Evolutionary conservation across 1,140 invertebrate genomes (phyloP).

Genomic region (Triops cancriformis): DNA sequence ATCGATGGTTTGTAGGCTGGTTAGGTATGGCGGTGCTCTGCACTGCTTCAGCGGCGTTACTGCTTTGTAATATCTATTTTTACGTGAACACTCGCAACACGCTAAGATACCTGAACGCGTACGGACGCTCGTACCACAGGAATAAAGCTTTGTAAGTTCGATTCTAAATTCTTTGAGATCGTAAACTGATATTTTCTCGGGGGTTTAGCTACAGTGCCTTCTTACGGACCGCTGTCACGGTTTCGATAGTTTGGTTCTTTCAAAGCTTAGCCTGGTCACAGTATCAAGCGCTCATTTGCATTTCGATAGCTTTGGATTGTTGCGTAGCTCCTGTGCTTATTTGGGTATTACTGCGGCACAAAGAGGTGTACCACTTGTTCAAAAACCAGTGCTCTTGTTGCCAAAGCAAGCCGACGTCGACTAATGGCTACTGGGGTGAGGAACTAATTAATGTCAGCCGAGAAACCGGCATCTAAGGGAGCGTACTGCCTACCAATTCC

Average conservation of each 20-base stretch:
- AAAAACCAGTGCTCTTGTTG: background rate
- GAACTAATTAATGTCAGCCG: background rate
- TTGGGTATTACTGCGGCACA: background rate
- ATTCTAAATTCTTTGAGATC: background rate
- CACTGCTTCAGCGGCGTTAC: constrained; percentile 63
- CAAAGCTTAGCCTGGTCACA: constrained; percentile 18
- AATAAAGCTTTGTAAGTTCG: constrained; percentile 25
- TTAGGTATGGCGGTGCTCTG: constrained; percentile 70
- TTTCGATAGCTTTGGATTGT: background rate
- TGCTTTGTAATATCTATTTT: constrained; percentile 67
- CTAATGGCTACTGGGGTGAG: background rate
- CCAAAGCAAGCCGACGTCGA: background rate
- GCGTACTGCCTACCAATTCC: background rate
- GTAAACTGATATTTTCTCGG: background rate
- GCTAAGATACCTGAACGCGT: constrained; percentile 17
- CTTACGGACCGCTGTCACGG: constrained; percentile 15
- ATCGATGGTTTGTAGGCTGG: constrained; percentile 48
- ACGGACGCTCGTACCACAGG: constrained; percentile 25
- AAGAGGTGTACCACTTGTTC: background rate
- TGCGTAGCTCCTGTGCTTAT: background rate
- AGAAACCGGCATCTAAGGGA: background rate
- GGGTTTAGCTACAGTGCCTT: constrained; percentile 18
- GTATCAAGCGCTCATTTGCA: constrained; percentile 15
- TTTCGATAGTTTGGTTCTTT: constrained; percentile 22
- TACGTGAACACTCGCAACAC: constrained; percentile 61